phyloP scores from a whole-genome alignment of 2,113 vertebrate genomes.

The Limanda limanda region DNA sequence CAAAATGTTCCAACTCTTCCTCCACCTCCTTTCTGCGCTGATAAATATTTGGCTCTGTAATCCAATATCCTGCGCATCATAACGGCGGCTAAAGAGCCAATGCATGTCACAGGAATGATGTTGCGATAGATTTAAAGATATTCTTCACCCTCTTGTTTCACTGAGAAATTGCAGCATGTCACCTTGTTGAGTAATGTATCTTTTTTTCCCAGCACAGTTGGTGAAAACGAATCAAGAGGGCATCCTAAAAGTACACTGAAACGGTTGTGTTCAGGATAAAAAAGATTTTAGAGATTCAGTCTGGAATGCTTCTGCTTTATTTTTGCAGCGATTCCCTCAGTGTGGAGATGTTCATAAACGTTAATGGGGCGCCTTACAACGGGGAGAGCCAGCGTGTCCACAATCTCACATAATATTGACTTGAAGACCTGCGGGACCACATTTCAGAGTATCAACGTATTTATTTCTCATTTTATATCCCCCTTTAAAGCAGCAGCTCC shows the following conservation, averaged over 20 bases:
- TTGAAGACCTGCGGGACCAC: slow-evolving; percentile 56
- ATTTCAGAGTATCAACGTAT: slow-evolving; percentile 54
- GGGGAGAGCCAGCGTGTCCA: slow-evolving; percentile 31
- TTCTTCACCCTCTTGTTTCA: slow-evolving; percentile 46
- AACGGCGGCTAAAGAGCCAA: slow-evolving; percentile 21
- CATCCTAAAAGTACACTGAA: slow-evolving; percentile 29
- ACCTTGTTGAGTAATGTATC: slow-evolving; percentile 11
- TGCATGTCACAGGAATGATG: slow-evolving; percentile 35
- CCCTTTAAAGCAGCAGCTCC: slow-evolving; percentile 57
- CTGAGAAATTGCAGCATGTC: slow-evolving; percentile 37
- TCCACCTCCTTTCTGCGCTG: slow-evolving; percentile 12
- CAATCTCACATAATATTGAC: slow-evolving; percentile 66
- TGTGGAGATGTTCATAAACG: slow-evolving; percentile 51
- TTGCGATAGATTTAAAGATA: slow-evolving; percentile 39
- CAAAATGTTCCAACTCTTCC: slow-evolving; percentile 27
- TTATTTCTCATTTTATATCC: slow-evolving; percentile 65
- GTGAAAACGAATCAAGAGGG: not conserved
- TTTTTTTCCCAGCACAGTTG: not conserved
- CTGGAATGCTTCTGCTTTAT: slow-evolving; percentile 23
- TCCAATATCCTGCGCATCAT: slow-evolving; percentile 39
- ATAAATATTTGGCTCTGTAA: slow-evolving; percentile 45
- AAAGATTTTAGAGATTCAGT: slow-evolving; percentile 31
- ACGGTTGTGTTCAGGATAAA: slow-evolving; percentile 7
- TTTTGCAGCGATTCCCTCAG: slow-evolving; percentile 19
- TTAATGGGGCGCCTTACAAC: slow-evolving; percentile 39